phyloP scores from a whole-genome alignment of 2,797 vertebrate genomes.

The Dendrocincla tyrannina region DNA sequence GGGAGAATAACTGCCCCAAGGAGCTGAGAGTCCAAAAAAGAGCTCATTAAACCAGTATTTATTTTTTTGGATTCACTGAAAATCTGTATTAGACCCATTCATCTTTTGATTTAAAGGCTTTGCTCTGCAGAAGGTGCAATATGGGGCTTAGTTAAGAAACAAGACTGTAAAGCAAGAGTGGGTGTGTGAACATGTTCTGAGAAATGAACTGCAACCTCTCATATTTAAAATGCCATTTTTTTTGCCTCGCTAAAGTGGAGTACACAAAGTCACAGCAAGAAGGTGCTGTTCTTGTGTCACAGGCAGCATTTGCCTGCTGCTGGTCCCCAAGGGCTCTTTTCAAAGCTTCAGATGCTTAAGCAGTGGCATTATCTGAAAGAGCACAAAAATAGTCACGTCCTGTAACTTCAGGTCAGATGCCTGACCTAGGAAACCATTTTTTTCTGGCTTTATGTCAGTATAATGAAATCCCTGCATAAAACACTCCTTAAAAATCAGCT shows the following conservation, averaged over 20 bases:
- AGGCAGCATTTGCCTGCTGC: neutral
- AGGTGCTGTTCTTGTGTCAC: neutral
- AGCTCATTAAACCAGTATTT: conserved; percentile 15
- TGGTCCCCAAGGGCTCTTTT: neutral
- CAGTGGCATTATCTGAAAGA: neutral
- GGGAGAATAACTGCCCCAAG: neutral
- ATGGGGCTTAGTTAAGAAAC: neutral
- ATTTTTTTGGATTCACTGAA: neutral
- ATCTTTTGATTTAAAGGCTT: conserved; percentile 16
- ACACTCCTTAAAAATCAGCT: conserved; percentile 14
- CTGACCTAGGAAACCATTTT: neutral
- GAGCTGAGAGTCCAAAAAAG: neutral
- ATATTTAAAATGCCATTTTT: neutral
- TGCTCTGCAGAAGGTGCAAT: neutral
- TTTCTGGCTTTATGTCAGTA: neutral
- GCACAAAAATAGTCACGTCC: neutral
- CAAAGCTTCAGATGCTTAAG: neutral
- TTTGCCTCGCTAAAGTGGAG: neutral
- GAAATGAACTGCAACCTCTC: neutral
- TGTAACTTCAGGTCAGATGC: neutral
- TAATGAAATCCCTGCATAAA: conserved; percentile 40
- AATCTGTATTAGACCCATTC: neutral
- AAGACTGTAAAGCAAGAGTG: neutral
- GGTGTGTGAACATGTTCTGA: no score
- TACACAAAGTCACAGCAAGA: neutral